Evolutionary conservation across 2,797 vertebrate species (phyloP).

Genomic region (Tiaroga cobitis): DNA sequence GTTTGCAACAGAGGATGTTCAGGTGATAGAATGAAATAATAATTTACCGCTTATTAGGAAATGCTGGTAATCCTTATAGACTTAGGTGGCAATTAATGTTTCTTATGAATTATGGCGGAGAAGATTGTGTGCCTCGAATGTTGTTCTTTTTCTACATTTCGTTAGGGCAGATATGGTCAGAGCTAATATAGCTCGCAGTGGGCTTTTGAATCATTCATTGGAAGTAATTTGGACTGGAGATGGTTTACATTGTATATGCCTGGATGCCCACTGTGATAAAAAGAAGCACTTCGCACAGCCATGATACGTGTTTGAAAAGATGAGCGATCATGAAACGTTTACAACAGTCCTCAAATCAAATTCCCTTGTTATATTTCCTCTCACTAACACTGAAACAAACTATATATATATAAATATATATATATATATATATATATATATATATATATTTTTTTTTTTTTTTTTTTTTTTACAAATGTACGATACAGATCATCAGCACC

Average conservation of each 20-base stretch:
- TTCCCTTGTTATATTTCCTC: slow-evolving; percentile 43
- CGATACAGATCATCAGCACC: slow-evolving; percentile 38
- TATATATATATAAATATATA: slow-evolving; percentile 14
- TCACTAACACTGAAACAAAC: slow-evolving; percentile 35
- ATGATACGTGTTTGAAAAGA: slow-evolving; percentile 13
- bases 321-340: slow-evolving; percentile 7
- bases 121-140: background rate
- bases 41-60: slow-evolving; percentile 20
- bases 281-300: slow-evolving; percentile 11
- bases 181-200: background rate
- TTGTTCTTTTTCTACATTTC: background rate
- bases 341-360: slow-evolving; percentile 30
- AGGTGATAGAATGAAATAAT: background rate
- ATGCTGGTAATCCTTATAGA: slow-evolving; percentile 2
- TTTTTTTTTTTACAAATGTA: slow-evolving; percentile 35
- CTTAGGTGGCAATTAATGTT: background rate
- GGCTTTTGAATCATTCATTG: slow-evolving; percentile 15
- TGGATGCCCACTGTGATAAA: slow-evolving; percentile 10
- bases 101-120: slow-evolving; percentile 5
- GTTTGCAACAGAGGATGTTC: slow-evolving; percentile 27
- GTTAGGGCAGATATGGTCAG: background rate
- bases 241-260: slow-evolving; percentile 17
- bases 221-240: background rate
- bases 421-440: too few relatives aligned
- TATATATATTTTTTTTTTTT: too few relatives aligned